These are phyloP conservation scores for Lordiphosa fenestrarum DNA, from an alignment of 2,888 invertebrate genomes.

Conservation along the genomic window DNA sequence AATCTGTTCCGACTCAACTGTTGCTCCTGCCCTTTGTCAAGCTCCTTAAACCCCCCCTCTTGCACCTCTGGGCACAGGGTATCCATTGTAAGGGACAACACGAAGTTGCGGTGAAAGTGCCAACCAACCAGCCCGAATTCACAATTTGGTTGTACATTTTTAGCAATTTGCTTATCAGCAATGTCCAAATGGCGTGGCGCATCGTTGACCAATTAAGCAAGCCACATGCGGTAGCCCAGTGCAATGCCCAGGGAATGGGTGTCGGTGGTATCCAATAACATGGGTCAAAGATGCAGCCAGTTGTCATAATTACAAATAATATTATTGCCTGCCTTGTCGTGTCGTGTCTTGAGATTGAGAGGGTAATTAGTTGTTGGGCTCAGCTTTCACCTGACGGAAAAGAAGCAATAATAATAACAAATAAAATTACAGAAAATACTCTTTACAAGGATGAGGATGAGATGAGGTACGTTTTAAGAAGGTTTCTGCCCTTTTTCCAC, in stretches of 20 bases:
- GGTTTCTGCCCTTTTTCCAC: not conserved
- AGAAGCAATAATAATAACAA: too few species aligned
- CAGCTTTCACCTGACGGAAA: slow-evolving; percentile 45
- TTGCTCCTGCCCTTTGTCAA: too few species aligned
- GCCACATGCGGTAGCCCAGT: slow-evolving; percentile 58
- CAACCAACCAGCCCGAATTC: slow-evolving; percentile 36
- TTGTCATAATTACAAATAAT: slow-evolving; percentile 64
- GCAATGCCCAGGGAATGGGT: slow-evolving; percentile 1
- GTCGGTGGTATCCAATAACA: slow-evolving; percentile 42
- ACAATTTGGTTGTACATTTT: slow-evolving; percentile 52
- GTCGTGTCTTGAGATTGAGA: not conserved
- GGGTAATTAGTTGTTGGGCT: slow-evolving; percentile 31
- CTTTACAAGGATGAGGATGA: not conserved
- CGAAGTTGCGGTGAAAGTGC: too few species aligned
- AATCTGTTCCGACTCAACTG: too few species aligned
- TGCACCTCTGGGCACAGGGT: too few species aligned
- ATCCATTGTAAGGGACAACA: too few species aligned
- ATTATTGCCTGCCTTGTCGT: slow-evolving; percentile 33
- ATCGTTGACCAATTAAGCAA: slow-evolving; percentile 59
- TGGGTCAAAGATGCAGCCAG: slow-evolving; percentile 29
- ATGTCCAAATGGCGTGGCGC: slow-evolving; percentile 12
- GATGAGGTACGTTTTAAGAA: too few species aligned
- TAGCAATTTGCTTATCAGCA: slow-evolving; percentile 66
- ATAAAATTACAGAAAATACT: not conserved
- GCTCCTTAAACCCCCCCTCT: too few species aligned